Conservation (phyloP, 2,113 vertebrate species). For the Chloebia gouldiae region DNA sequence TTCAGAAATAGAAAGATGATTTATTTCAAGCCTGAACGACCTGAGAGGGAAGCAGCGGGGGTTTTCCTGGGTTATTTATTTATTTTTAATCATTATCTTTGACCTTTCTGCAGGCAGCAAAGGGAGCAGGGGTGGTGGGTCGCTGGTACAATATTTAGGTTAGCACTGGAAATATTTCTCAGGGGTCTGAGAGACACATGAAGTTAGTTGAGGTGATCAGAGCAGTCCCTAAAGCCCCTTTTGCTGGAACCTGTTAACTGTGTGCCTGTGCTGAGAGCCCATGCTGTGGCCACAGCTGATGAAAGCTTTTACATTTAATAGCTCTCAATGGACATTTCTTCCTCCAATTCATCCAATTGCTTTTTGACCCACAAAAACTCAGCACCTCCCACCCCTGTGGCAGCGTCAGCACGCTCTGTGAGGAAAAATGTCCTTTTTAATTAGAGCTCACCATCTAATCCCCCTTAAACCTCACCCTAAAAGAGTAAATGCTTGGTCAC, state of each 20-base stretch:
- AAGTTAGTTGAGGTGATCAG: neutral
- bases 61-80: conserved; percentile 13
- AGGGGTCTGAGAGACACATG: neutral
- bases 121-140: neutral
- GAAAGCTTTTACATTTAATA: conserved; percentile 15
- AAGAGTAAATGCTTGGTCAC: accelerated
- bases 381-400: neutral
- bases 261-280: neutral
- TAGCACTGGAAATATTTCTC: neutral
- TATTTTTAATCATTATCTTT: conserved; percentile 21
- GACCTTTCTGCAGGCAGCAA: conserved; percentile 7
- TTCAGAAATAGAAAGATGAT: conserved; percentile 60
- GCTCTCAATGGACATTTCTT: neutral
- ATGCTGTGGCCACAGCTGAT: neutral
- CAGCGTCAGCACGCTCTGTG: neutral
- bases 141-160: neutral
- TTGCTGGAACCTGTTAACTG: neutral
- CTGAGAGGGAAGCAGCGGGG: neutral
- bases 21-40: conserved; percentile 44
- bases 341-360: neutral
- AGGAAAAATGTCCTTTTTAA: neutral
- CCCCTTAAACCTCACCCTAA: neutral
- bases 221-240: neutral
- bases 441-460: neutral
- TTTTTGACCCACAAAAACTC: neutral